Conservation (phyloP, 1,140 invertebrate genomes). For the Aphelenchoides besseyi region DNA sequence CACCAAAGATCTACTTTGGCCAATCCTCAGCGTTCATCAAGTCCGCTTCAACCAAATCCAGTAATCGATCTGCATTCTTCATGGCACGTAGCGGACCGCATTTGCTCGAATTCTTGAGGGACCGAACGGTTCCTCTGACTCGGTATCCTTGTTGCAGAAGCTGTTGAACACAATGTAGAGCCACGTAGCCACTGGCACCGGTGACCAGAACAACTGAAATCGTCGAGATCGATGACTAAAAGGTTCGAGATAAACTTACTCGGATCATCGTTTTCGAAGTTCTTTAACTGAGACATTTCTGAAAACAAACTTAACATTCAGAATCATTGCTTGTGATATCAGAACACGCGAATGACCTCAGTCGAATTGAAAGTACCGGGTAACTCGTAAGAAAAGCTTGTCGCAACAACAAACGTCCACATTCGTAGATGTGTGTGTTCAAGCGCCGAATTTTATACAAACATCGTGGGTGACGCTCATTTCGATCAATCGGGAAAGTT, state of each 20-base stretch:
- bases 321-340: too few relatives aligned
- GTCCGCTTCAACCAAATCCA: conserved; percentile 66
- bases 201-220: conserved; percentile 64
- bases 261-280: too few relatives aligned
- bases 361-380: too few relatives aligned
- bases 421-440: too few relatives aligned
- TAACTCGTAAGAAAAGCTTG: too few relatives aligned
- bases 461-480: too few relatives aligned
- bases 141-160: conserved; percentile 66
- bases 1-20: conserved; percentile 28
- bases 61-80: conserved; percentile 62
- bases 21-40: conserved; percentile 47
- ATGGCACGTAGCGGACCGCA: conserved; percentile 60
- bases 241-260: not conserved
- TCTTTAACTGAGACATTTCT: too few relatives aligned
- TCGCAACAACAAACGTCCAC: too few relatives aligned
- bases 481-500: too few relatives aligned
- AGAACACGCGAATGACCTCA: too few relatives aligned
- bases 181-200: conserved; percentile 68
- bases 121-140: conserved; percentile 68
- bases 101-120: conserved; percentile 64
- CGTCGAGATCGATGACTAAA: conserved; percentile 1
- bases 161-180: conserved; percentile 66
- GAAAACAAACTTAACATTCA: too few relatives aligned
- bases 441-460: too few relatives aligned